Conservation (phyloP, 2,888 invertebrate species). For the Andrena chrysosceles region DNA sequence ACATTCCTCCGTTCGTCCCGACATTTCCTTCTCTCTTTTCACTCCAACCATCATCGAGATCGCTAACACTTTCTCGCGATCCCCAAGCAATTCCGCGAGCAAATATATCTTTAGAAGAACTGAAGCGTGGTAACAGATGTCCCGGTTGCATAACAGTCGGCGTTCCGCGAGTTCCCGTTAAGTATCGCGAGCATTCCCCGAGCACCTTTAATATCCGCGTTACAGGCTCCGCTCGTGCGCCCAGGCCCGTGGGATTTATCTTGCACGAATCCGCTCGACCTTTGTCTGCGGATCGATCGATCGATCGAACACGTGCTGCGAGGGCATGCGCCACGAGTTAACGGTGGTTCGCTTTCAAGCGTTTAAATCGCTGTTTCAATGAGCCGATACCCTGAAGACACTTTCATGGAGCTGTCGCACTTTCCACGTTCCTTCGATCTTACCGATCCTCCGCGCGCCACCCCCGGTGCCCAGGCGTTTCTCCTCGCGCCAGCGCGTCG, state of each 20-base stretch:
- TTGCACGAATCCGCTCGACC: conserved; percentile 27
- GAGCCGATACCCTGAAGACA: conserved; percentile 27
- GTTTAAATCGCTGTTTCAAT: conserved; percentile 44
- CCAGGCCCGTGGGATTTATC: conserved; percentile 28
- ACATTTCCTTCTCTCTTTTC: conserved; percentile 35
- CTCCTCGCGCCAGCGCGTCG: conserved; percentile 31
- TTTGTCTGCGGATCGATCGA: conserved; percentile 34
- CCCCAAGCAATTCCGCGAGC: no score
- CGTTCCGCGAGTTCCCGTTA: conserved; percentile 2
- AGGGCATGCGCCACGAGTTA: conserved; percentile 32
- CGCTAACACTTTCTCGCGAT: no score
- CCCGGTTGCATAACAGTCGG: not conserved
- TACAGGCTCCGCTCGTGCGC: not conserved
- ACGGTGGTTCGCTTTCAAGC: conserved; percentile 54
- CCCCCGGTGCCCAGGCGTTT: conserved; percentile 2
- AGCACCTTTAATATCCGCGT: not conserved
- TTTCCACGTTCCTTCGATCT: conserved; percentile 2
- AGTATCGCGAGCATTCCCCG: not conserved
- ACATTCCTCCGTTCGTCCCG: conserved; percentile 28
- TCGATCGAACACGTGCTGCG: conserved; percentile 40
- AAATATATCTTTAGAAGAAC: no score
- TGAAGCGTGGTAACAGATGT: not conserved
- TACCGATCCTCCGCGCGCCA: conserved; percentile 22
- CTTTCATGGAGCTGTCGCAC: not conserved
- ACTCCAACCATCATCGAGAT: no score